Base-by-base conservation (phyloP, 2,888 invertebrate species). In the Acronicta leporina region DNA sequence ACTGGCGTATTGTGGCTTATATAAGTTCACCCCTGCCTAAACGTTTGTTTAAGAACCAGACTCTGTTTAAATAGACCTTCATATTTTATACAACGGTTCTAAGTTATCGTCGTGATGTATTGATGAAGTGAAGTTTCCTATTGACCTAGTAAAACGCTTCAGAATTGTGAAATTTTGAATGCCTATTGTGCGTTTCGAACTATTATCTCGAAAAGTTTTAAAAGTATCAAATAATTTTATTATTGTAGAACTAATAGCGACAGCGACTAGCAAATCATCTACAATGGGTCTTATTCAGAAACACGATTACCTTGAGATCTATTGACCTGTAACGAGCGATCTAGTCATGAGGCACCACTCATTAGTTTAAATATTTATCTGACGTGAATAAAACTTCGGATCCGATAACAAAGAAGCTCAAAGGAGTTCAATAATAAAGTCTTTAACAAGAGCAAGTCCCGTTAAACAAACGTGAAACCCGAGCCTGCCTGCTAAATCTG, bases 221-320 rank as follows among this genome's bases (percentile, higher is more conserved):
- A 42, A 11, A 13, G 30, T 33, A 11, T 11, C 5, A 45, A 4
- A 33, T 8, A n/a, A 5, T 14, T 47, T 6, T 47, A 15, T 2
- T 30, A 7, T 8, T 13, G 11, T 11, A 14, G 11, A 33, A 47
- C 16, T 16, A 16, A 47, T 16, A n/a, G n/a, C n/a, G 2, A 51
- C 15, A 63, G 42, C 41, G n/a, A 54, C 56, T 52, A 54, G 63
- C 64, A 56, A 67, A 70, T 60, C 63, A 60, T 73, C 67, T 69
- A 77, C 77, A 75, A 75, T 77, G 71, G 73, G 52, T 73, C 73
- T 77, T 77, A 80, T 82, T 84, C 70, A 84, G 81, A 86, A 87
- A 88, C 90, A 81, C 60, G 90, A 86, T 91, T 82, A 79, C 92
- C 91, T 92, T 92, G 90, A 89, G 83, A 86, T 84, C 77, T 84